phyloP scores from a whole-genome alignment of 2,797 vertebrate genomes.

The Trichosurus vulpecula region DNA sequence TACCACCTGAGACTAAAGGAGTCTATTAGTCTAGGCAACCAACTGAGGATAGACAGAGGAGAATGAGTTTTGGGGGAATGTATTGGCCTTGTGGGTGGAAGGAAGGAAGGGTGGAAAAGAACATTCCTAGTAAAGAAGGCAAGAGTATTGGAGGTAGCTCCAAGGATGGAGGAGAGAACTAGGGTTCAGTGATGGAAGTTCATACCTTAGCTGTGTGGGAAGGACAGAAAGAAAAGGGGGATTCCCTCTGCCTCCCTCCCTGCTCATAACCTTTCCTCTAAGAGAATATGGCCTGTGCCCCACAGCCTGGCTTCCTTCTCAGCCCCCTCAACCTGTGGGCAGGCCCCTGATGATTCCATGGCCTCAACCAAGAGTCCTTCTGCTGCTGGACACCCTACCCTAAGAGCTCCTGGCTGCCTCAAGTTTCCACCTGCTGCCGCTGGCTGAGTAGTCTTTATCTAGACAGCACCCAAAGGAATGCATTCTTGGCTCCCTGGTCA shows the following conservation, averaged over 20 bases:
- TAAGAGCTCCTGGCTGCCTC: background rate
- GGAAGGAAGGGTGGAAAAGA: background rate
- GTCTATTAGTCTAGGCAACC: background rate
- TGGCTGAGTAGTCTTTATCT: background rate
- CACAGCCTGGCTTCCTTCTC: background rate
- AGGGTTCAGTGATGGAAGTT: background rate
- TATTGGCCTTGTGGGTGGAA: background rate
- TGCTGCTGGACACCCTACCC: background rate
- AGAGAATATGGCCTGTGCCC: fast-evolving
- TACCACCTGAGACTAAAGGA: too few species aligned
- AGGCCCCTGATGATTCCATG: background rate
- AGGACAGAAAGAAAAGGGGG: background rate
- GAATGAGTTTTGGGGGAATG: background rate
- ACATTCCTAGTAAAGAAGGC: too few species aligned
- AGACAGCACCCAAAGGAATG: background rate
- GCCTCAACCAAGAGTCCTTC: background rate
- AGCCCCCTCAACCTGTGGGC: background rate
- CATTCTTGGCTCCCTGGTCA: background rate
- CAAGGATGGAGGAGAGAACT: background rate
- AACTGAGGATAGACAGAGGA: background rate
- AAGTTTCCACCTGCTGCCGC: fast-evolving
- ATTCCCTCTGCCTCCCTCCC: fast-evolving
- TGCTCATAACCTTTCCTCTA: background rate
- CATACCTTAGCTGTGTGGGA: background rate
- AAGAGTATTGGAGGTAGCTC: background rate